These are phyloP conservation scores for Tuta absoluta DNA, from an alignment of 2,888 invertebrate genomes.

Conservation along the genomic window DNA sequence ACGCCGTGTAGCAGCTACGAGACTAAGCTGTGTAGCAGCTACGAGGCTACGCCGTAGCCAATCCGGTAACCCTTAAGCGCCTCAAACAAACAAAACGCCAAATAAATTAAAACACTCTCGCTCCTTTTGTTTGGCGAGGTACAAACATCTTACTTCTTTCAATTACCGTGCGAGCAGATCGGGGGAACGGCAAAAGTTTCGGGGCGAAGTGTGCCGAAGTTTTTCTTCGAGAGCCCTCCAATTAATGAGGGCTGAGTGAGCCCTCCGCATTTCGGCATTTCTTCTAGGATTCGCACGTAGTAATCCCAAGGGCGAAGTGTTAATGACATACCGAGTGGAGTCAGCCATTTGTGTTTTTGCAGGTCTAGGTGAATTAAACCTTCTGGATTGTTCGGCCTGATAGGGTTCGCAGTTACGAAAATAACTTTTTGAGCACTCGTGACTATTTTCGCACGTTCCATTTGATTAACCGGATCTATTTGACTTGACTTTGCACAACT, in stretches of 20 bases:
- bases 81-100: background rate
- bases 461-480: no score
- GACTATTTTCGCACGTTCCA: no score
- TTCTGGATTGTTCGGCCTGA: background rate
- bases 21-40: no score
- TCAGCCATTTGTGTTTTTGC: slow-evolving; percentile 1
- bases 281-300: slow-evolving; percentile 16
- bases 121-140: slow-evolving; percentile 4
- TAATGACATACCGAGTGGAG: slow-evolving; percentile 1
- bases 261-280: slow-evolving; percentile 16
- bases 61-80: no score
- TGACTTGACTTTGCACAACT: no score
- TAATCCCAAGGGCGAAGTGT: slow-evolving; percentile 1
- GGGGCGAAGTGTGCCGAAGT: slow-evolving; percentile 16
- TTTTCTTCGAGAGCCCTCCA: slow-evolving; percentile 30
- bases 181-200: slow-evolving; percentile 3
- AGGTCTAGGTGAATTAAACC: background rate
- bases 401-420: no score
- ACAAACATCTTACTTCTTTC: slow-evolving; percentile 17
- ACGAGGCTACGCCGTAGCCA: no score
- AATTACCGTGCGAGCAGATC: slow-evolving; percentile 21
- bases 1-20: no score
- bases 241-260: slow-evolving; percentile 29
- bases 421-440: no score
- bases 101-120: background rate